Percentiles rank a stretch among this genome's conserved stretches.
These are phyloP conservation scores for Pampus argenteus DNA, from an alignment of 2,797 vertebrate species.

Conservation along the genomic window DNA sequence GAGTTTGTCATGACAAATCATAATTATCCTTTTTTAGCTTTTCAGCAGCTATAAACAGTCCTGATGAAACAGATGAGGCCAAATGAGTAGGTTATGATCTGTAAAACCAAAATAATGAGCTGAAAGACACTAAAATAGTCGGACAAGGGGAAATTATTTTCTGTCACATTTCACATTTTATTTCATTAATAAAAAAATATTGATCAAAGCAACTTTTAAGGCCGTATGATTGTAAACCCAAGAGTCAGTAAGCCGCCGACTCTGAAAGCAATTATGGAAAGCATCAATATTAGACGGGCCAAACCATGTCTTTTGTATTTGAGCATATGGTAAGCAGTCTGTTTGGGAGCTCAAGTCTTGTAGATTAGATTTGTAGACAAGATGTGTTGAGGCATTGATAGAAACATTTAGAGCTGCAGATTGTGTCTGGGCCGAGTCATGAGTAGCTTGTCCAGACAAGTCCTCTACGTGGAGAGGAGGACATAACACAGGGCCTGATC, in stretches of 20 bases:
- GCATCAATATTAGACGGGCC: constrained; percentile 25
- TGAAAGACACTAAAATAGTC: background rate
- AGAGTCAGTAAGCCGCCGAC: constrained; percentile 11
- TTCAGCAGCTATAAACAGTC: background rate
- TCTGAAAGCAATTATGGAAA: constrained; percentile 36
- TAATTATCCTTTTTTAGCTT: background rate
- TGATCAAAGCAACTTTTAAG: constrained; percentile 7
- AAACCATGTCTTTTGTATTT: constrained; percentile 22
- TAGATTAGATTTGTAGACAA: constrained; percentile 74
- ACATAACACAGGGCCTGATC: constrained; percentile 68
- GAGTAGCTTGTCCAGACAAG: constrained; percentile 74
- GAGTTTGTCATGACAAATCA: too few species aligned
- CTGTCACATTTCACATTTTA: background rate
- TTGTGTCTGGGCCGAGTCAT: constrained; percentile 72
- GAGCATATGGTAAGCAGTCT: constrained; percentile 27
- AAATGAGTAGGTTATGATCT: background rate
- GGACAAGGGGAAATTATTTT: background rate
- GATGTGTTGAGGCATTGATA: constrained; percentile 69
- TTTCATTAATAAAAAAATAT: background rate
- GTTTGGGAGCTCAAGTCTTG: constrained; percentile 51
- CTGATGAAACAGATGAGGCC: background rate
- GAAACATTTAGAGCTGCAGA: constrained; percentile 71
- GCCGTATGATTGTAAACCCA: background rate
- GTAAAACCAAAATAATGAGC: background rate
- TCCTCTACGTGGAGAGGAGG: constrained; percentile 50